These are phyloP conservation scores for Drosophila lacertosa DNA, from an alignment of 1,140 invertebrate species.

Conservation along the genomic window DNA sequence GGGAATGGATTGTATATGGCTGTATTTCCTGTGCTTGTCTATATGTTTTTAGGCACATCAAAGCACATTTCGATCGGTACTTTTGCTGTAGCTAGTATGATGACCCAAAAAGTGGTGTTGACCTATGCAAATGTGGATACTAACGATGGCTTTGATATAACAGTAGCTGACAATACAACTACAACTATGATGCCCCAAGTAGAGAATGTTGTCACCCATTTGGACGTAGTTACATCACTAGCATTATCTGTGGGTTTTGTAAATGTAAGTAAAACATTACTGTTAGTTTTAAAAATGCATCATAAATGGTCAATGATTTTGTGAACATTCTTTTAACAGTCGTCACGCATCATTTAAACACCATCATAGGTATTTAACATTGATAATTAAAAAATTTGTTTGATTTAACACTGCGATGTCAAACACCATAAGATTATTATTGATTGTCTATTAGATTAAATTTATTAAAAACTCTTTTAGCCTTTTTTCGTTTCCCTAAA, in stretches of 20 bases:
- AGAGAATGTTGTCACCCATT: constrained; percentile 47
- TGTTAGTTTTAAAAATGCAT: not conserved
- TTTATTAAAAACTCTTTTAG: no score
- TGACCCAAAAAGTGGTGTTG: constrained; percentile 92
- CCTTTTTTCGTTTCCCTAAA: no score
- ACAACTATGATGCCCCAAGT: constrained; percentile 5
- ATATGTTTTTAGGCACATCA: constrained; percentile 96
- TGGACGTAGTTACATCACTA: constrained; percentile 74
- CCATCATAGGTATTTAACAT: no score
- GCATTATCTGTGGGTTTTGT: constrained; percentile 71
- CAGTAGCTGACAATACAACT: constrained; percentile 23
- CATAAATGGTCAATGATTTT: no score
- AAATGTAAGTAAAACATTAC: constrained; percentile 56
- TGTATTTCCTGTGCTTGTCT: constrained; percentile 95
- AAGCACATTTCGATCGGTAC: constrained; percentile 96
- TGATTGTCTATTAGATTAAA: no score
- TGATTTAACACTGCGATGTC: no score
- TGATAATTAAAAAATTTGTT: no score
- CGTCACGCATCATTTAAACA: no score
- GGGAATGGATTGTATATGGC: constrained; percentile 97
- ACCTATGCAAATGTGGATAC: constrained; percentile 61
- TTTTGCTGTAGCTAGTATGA: constrained; percentile 94
- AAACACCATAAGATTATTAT: no score
- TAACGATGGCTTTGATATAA: not conserved
- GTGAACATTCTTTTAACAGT: no score